Conservation (phyloP, 1,140 invertebrate species). For the Drosophila saltans region DNA sequence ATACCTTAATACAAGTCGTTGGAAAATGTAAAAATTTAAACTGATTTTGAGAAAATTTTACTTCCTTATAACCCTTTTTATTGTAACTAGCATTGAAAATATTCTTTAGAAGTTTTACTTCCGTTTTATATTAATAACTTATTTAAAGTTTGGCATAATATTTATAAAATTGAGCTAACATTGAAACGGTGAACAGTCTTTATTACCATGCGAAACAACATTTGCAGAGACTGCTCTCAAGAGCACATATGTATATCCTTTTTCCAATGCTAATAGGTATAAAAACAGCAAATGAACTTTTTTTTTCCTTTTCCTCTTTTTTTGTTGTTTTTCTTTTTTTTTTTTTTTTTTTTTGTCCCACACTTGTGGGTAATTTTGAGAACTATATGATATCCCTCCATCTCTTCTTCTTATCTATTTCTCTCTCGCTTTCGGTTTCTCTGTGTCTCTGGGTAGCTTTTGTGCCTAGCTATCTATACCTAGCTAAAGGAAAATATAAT, state of each 20-base stretch:
- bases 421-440: neutral
- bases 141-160: no score
- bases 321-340: neutral
- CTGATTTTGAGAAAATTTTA: no score
- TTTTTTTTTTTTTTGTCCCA: slow-evolving; percentile 1
- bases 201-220: no score
- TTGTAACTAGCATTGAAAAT: no score
- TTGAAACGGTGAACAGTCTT: no score
- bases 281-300: slow-evolving; percentile 1
- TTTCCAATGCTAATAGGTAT: neutral
- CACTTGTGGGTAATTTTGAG: slow-evolving; percentile 57
- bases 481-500: slow-evolving; percentile 47
- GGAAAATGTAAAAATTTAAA: no score
- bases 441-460: neutral
- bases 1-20: no score
- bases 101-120: no score
- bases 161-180: no score
- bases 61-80: no score
- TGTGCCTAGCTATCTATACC: slow-evolving; percentile 21
- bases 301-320: neutral
- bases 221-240: no score
- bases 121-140: no score
- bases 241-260: neutral
- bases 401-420: slow-evolving; percentile 49
- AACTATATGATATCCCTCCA: slow-evolving; percentile 37